Evolutionary conservation across 92 coral and sea anemone genomes (phyloP), one percentile per base, ranked within the genome.

Genomic region (Heteractis magnifica): DNA sequence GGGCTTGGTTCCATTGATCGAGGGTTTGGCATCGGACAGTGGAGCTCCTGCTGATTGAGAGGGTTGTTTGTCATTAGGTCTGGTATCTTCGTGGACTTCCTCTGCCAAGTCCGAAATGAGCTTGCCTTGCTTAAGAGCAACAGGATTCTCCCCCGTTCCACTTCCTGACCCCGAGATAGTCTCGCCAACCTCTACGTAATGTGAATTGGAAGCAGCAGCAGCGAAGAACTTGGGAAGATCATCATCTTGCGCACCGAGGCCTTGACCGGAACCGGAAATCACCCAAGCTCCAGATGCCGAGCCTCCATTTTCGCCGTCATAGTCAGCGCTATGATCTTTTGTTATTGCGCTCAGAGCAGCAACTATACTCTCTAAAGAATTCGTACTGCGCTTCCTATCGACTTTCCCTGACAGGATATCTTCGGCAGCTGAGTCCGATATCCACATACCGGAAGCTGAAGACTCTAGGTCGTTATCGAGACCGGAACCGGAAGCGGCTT

Each of bases 361-460:
- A 20, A 92, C 90, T 7, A 94, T 91, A 23, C 81, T 94, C 19
- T 89, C 90, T 34, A 94, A 72, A 3, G 91, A 86, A 64, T 78
- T 88, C 68, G 65, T 77, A 85, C 91, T 91, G 49, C 94, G 87
- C 78, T 91, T 91, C 3, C 60, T 79, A 21, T 60, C 68, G 23
- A 50, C 62, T 77, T 91, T 88, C 12, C 77, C 52, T 6, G 81
- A 72, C 8, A 81, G 52, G 1, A 86, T 52, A 6, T 72, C 76
- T 26, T 20, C n/a, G 6, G 85, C 75, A 71, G 55, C 87, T 51
- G 65, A 56, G 48, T 52, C 87, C 51, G 88, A 78, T 55, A 84
- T 84, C 87, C 87, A 84, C 77, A 82, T 56, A 9, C 91, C 91
- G 60, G 89, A 80, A 55, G 75, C 73, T 34, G 84, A 86, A 50